Conservation (phyloP, 2,113 vertebrate genomes). For the Nematolebias whitei region DNA sequence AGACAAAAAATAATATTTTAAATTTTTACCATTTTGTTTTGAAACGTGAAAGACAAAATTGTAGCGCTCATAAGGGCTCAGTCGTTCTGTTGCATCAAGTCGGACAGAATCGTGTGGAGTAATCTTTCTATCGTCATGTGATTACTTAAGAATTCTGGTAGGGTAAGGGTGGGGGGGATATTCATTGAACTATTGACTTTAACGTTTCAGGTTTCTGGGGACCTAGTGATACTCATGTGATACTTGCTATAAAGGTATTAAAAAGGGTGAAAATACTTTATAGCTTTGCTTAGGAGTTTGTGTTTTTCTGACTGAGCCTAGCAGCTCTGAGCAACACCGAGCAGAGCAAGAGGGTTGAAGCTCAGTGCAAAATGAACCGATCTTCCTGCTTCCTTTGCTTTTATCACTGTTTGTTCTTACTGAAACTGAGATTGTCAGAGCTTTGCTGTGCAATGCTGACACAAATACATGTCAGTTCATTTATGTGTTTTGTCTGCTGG, state of each 20-base stretch:
- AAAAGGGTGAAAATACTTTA: background rate
- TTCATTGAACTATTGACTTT: background rate
- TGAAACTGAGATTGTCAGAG: slow-evolving; percentile 1
- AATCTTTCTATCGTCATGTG: slow-evolving; percentile 1
- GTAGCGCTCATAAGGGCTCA: background rate
- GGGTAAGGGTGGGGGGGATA: background rate
- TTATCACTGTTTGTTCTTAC: background rate
- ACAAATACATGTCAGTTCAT: background rate
- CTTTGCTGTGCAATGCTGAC: background rate
- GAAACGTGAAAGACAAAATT: background rate
- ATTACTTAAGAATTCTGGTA: background rate
- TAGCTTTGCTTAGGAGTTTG: slow-evolving; percentile 13
- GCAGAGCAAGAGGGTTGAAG: background rate
- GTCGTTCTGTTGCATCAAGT: slow-evolving; percentile 4
- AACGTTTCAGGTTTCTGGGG: slow-evolving; percentile 6
- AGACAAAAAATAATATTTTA: background rate
- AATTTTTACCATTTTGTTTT: background rate
- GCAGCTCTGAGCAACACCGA: background rate
- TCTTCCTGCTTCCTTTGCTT: background rate
- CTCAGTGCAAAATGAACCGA: background rate
- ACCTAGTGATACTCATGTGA: slow-evolving; percentile 54
- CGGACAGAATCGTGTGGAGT: background rate
- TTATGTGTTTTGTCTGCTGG: background rate
- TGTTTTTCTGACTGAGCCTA: slow-evolving; percentile 19
- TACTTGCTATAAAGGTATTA: slow-evolving; percentile 10